phyloP scores from a whole-genome alignment of 2,797 vertebrate genomes.

The Eidolon dupreanum region DNA sequence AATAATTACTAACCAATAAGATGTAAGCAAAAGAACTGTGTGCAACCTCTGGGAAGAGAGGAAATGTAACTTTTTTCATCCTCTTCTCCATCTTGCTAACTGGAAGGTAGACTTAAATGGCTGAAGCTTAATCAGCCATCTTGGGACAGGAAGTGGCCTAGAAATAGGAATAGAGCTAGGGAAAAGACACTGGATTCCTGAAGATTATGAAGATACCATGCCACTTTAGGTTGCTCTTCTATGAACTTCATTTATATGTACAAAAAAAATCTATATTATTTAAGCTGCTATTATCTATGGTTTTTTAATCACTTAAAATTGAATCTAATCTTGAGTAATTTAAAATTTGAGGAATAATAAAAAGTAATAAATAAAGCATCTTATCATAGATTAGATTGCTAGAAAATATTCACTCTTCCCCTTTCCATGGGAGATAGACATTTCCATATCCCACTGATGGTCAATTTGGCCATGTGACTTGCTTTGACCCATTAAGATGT shows the following conservation, averaged over 20 bases:
- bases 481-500: background rate
- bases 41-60: background rate
- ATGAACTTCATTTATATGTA: background rate
- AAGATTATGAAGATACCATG: background rate
- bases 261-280: background rate
- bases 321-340: background rate
- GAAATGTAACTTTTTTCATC: background rate
- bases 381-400: background rate
- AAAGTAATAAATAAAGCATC: background rate
- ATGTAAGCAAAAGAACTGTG: background rate
- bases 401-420: background rate
- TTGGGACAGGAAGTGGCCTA: background rate
- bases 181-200: background rate
- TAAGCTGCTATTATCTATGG: background rate
- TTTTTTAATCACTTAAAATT: background rate
- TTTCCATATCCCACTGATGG: background rate
- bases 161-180: background rate
- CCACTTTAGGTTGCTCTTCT: background rate
- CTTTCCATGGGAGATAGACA: background rate
- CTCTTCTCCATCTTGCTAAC: background rate
- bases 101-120: background rate
- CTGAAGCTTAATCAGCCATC: background rate
- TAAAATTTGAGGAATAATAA: background rate
- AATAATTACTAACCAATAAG: background rate
- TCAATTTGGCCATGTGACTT: background rate